Evolutionary conservation across 2,888 invertebrate genomes (phyloP), one percentile per base, ranked within the genome.

Genomic region (Piscicola geometra): DNA sequence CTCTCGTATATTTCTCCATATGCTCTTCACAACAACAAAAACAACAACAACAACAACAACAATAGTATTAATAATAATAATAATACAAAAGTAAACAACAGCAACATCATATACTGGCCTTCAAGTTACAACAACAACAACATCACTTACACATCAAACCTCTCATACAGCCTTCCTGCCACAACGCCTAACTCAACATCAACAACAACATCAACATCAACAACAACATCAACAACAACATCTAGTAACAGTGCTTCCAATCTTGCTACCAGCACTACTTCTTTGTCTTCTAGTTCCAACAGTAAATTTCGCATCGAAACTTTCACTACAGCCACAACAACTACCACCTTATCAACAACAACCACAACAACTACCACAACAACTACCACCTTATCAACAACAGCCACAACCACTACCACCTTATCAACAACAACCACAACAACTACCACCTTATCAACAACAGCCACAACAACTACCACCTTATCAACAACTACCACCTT

Each of bases 151-250:
- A 32, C 64, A n/a, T 33, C 25, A 64, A 32, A 25, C 0, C 15
- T n/a, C 3, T 21, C 32, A 50, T n/a, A 30, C 52, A 47, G 2
- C 21, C 50, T 47, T 9, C 50, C 50, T 47, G 21, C 50, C 12
- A 15, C 50, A 47, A 47, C 50, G 21, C n/a, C n/a, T n/a, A 21
- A 56, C 25, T 56, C 60, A 56, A 56, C 60, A 25, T 18, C 21
- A 56, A 56, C n/a, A 18, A 5, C 9, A 3, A 56, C n/a, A 56
- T 5, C 5, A 56, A 56, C 5, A 18, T 41, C 1, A 28, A 25
- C 9, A 50, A 71, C 50, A 41, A 52, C 30, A 71, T 12, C 64
- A 30, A 64, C 30, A 30, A 64, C 64, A 64, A 64, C 21, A 64
- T 41, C 15, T 41, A 5, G 21, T 28, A 50, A 50, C 21, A 30